Evolutionary conservation across 2,113 vertebrate species (phyloP).

Genomic region (Bos taurus): ARS-UCD2.0 NC_037356.1:3576001-3576500

Average conservation of each 20-base stretch:
- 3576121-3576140: not conserved
- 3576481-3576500: constrained; percentile 30
- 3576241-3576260: not conserved
- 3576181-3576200: not conserved
- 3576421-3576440: constrained; percentile 28
- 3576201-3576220: not conserved
- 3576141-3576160: not conserved
- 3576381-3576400: not conserved
- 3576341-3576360: not conserved
- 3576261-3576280: not conserved
- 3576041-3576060: not conserved
- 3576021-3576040: not conserved
- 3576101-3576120: not conserved
- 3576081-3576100: not conserved
- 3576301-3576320: not conserved
- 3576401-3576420: not conserved
- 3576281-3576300: not conserved
- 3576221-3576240: not conserved
- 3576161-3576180: not conserved
- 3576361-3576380: not conserved
- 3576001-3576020: not conserved
- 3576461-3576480: constrained; percentile 37
- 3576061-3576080: not conserved
- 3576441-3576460: constrained; percentile 46
- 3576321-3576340: not conserved